Evolutionary conservation across 2,113 vertebrate species (phyloP).

Genomic region (Eptesicus fuscus): DNA sequence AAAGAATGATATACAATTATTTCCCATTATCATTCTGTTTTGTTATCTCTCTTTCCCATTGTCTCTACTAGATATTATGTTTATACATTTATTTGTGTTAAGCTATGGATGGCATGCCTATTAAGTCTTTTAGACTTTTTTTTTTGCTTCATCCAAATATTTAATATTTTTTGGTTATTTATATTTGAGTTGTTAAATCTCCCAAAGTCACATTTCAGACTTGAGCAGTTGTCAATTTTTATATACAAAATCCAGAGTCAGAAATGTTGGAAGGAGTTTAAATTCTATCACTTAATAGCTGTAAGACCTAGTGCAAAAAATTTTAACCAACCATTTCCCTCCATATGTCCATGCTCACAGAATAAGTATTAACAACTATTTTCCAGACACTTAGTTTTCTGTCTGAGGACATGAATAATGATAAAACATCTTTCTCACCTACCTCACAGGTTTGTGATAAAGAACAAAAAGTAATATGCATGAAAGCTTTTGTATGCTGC

Average conservation of each 20-base stretch:
- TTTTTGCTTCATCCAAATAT: neutral
- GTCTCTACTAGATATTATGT: neutral
- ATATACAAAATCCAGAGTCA: constrained; percentile 27
- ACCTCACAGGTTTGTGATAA: neutral
- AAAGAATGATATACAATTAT: neutral
- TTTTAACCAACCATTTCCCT: neutral
- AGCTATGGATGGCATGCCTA: neutral
- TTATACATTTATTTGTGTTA: neutral
- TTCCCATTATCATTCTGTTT: neutral
- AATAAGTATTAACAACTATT: neutral
- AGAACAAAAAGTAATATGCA: neutral
- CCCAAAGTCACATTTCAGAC: constrained; percentile 8
- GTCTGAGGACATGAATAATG: neutral
- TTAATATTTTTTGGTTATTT: neutral
- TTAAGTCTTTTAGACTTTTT: neutral
- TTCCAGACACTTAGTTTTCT: neutral
- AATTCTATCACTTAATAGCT: constrained; percentile 53
- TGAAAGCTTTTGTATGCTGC: neutral
- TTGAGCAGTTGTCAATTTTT: constrained; percentile 7
- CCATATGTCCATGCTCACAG: neutral
- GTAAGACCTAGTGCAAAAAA: neutral
- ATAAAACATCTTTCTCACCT: neutral
- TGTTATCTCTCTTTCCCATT: neutral
- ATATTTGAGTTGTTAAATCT: neutral
- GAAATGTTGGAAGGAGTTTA: constrained; percentile 52